phyloP scores from a whole-genome alignment of 2,888 invertebrate species.

The Gibbula magus region DNA sequence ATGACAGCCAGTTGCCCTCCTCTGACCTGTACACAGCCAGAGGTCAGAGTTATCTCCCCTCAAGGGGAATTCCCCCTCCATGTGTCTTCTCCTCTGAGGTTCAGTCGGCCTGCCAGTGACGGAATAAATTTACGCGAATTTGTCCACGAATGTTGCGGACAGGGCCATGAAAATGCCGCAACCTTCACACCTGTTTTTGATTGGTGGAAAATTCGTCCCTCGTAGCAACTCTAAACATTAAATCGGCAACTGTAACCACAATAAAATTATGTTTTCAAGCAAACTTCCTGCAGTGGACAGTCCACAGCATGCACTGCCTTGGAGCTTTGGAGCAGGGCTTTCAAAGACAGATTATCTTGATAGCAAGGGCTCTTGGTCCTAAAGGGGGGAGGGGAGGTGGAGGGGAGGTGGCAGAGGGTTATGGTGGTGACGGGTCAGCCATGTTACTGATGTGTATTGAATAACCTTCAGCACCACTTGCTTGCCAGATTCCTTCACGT shows the following conservation, averaged over 20 bases:
- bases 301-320: not conserved
- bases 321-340: not conserved
- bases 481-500: not conserved
- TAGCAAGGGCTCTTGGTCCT: not conserved
- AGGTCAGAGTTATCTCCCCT: conserved; percentile 11
- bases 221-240: not conserved
- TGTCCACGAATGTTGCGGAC: not conserved
- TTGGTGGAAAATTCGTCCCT: conserved; percentile 2
- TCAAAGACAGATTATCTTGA: not conserved
- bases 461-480: not conserved
- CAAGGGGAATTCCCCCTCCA: not conserved
- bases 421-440: not conserved
- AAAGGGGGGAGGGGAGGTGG: not conserved
- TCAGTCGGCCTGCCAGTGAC: not conserved
- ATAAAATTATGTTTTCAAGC: conserved; percentile 10
- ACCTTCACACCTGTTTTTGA: not conserved
- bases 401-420: not conserved
- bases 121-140: conserved; percentile 3
- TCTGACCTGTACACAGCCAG: not conserved
- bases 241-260: not conserved
- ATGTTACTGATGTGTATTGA: conserved; percentile 1
- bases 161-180: not conserved
- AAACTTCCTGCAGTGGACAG: not conserved
- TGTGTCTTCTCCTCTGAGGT: conserved; percentile 4
- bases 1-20: conserved; percentile 1